Evolutionary conservation across 30 jellyfish, hydroid and myxozoan genomes (phyloP).

Genomic region (Turritopsis dohrnii): DNA sequence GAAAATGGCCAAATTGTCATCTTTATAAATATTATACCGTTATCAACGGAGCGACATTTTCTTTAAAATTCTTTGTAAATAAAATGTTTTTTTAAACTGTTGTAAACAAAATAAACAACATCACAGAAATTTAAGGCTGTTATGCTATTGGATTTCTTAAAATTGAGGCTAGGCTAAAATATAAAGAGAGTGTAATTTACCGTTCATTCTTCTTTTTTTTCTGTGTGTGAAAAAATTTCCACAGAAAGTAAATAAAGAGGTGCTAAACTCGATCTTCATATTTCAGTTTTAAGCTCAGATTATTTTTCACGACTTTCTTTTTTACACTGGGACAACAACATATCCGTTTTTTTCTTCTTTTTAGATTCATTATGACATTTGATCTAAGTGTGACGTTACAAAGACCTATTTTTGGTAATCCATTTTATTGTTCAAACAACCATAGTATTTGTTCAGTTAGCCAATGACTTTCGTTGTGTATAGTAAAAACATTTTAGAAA

Average conservation of each 20-base stretch:
- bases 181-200: too few species aligned
- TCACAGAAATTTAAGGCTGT: neutral
- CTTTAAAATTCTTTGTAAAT: neutral
- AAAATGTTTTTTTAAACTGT: neutral
- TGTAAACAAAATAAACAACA: neutral
- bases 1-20: neutral
- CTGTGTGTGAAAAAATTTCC: too few species aligned
- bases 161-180: too few species aligned
- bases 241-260: neutral
- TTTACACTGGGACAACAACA: neutral
- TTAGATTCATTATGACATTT: neutral
- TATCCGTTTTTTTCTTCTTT: neutral
- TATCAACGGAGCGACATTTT: neutral
- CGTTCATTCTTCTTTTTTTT: neutral
- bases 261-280: neutral
- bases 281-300: neutral
- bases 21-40: neutral
- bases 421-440: neutral
- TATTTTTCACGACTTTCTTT: neutral
- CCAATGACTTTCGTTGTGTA: neutral
- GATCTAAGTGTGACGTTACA: neutral
- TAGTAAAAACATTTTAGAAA: neutral
- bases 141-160: too few species aligned
- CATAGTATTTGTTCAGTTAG: neutral
- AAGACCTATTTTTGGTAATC: neutral